Base-by-base conservation (phyloP, 2,113 vertebrate species). In the Sylvietta virens region DNA sequence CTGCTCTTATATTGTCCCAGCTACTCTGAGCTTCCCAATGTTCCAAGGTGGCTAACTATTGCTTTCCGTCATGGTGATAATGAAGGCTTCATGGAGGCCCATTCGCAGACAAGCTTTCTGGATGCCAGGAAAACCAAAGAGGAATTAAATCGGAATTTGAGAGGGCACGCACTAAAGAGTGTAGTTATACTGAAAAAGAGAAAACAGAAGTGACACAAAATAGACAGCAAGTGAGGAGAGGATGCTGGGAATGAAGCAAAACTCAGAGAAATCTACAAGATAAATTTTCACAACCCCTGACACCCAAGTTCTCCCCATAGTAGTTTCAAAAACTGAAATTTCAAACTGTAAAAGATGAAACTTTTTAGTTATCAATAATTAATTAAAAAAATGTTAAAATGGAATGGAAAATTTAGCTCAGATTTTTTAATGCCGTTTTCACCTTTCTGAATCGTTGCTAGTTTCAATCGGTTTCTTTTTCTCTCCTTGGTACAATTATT, bases 331-430 rank as follows among this genome's bases (percentile, higher is more conserved):
- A 79, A 5, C 11, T 89, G 35, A 78, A 62, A 66, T 71, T 72
- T 64, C 42, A 48, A 64, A 11, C 40, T 30, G 6, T 21, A 40
- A 90, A 87, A 48, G 11, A 28, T 10, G 0, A 67, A 86, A 79
- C 1, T 58, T 51, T 92, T 89, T 47, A 51, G 12, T 9, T 5
- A n/a, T 48, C 9, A n/a, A 18, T 31, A 92, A 40, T 64, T 54
- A 58, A 4, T 54, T 64, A 26, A 61, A 56, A 51, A 17, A 47
- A 21, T 9, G 8, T 66, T 61, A 22, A 44, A 70, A 40, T 33
- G 4, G 5, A 86, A 44, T 6, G 2, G 42, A 62, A 74, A 89
- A 7, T 18, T 91, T 84, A 0, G 0, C 4, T 66, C 21, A 42
- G 40, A 42, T 56, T 58, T 92, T 69, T 39, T 8, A 73, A 57